Percentiles rank a stretch among this genome's conserved stretches.
phyloP scores from a whole-genome alignment of 2,888 invertebrate genomes.

The Drosophila tripunctata region DNA sequence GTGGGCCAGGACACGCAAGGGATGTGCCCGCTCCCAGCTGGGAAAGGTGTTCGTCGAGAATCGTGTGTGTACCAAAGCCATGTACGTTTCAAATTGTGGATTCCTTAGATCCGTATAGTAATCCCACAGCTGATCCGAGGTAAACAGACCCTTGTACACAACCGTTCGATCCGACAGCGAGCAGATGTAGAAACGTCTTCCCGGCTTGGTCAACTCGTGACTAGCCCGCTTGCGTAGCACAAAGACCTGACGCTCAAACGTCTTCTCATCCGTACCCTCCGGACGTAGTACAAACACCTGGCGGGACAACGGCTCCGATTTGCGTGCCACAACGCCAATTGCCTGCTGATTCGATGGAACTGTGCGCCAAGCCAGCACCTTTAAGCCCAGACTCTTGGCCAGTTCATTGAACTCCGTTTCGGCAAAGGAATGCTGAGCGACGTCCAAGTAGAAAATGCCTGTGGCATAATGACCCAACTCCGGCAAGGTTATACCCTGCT shows the following conservation, averaged over 20 bases:
- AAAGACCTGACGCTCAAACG: constrained; percentile 90
- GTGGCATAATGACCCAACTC: constrained; percentile 96
- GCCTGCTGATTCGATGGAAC: constrained; percentile 94
- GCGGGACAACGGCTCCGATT: constrained; percentile 97
- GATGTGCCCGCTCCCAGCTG: constrained; percentile 99
- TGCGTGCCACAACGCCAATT: constrained; percentile 96
- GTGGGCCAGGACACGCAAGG: constrained; percentile 95
- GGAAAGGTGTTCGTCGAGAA: constrained; percentile 99
- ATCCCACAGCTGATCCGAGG: constrained; percentile 95
- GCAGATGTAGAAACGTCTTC: constrained; percentile 97
- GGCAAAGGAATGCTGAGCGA: constrained; percentile 90
- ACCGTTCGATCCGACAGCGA: constrained; percentile 95
- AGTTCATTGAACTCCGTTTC: constrained; percentile 92
- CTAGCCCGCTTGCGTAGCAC: constrained; percentile 96
- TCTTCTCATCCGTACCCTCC: constrained; percentile 81
- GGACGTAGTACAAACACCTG: constrained; percentile 94
- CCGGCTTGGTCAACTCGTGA: constrained; percentile 93
- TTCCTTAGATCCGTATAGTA: constrained; percentile 89
- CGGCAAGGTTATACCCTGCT: constrained; percentile 92
- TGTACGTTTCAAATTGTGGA: constrained; percentile 95
- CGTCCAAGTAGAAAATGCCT: constrained; percentile 97
- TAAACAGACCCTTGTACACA: constrained; percentile 99
- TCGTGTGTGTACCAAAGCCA: constrained; percentile 98
- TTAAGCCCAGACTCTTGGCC: constrained; percentile 91
- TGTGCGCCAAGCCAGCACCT: constrained; percentile 96